Conservation (phyloP, 2,888 invertebrate species). For the Onchidella celtica region DNA sequence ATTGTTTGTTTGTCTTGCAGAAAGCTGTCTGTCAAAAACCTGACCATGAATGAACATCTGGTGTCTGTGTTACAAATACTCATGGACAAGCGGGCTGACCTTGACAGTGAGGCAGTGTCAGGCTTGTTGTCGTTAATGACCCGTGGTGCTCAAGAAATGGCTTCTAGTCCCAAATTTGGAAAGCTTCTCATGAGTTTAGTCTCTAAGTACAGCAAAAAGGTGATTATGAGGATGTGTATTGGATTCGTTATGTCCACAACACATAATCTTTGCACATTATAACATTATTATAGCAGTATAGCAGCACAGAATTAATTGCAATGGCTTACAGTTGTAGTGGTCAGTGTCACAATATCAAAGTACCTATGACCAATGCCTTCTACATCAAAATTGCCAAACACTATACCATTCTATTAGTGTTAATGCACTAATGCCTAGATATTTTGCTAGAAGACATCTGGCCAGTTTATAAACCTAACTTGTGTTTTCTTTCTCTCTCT, state of each 20-base stretch:
- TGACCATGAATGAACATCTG: constrained; percentile 20
- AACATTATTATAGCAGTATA: too few species aligned
- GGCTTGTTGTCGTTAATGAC: constrained; percentile 14
- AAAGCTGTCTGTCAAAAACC: not conserved
- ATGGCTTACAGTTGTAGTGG: too few species aligned
- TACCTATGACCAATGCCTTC: too few species aligned
- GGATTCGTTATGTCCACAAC: not conserved
- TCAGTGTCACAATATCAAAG: too few species aligned
- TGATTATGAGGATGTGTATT: not conserved
- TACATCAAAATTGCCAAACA: too few species aligned
- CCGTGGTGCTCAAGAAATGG: not conserved
- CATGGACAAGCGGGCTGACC: not conserved
- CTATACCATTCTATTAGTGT: too few species aligned
- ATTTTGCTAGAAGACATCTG: too few species aligned
- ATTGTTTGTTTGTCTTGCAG: not conserved
- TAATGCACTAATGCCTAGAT: too few species aligned
- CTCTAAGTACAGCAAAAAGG: constrained; percentile 20
- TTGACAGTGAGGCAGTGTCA: not conserved
- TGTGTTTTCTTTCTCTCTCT: too few species aligned
- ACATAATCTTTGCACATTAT: too few species aligned
- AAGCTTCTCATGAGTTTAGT: constrained; percentile 25
- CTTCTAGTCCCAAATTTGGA: constrained; percentile 21
- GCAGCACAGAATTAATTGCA: too few species aligned
- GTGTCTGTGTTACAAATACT: constrained; percentile 3
- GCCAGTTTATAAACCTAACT: too few species aligned